Base-by-base conservation (phyloP, 2,797 vertebrate species). In the Monodelphis domestica region DNA sequence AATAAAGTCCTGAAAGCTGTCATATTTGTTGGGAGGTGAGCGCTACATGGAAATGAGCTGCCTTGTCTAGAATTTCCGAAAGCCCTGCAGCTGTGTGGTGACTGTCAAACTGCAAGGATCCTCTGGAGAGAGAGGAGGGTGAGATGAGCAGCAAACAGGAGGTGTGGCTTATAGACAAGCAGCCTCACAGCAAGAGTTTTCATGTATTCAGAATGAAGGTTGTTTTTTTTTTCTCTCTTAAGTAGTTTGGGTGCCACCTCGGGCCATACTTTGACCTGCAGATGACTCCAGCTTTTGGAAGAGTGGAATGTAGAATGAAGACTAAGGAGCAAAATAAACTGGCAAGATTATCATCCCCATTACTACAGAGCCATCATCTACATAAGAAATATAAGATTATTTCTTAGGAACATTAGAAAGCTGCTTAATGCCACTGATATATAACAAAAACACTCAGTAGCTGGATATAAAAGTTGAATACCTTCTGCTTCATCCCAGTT, bases 271-370 rank as follows among this genome's bases (percentile, higher is more conserved):
- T 91, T 98, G 98, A 98, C 98, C 98, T 96, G 96, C 6, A 0
- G 94, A 92, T 98, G 98, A 98, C 98, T 98, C 97, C 95, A 94
- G 93, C 91, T 6, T 98, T 98, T 97, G 53, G 96, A 98, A 95
- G 54, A 56, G 1, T 96, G 98, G 98, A 98, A 98, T 98, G 98
- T 93, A 97, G 96, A 97, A 97, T 90, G 93, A 97, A 97, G 93
- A n/a, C 53, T 4, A 63, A 97, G 98, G 97, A 97, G 97, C 94
- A 95, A 96, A 94, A 97, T 95, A 93, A 54, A 51, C 24, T 24
- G 87, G 70, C 93, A 91, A 96, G 97, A 95, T 95, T 94, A 92
- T 95, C 94, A 88, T 97, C 95, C 97, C 24, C 2, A 11, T 45
- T 53, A 87, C 93, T 94, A 5, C 90, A 88, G 90, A 96, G 84